Base-by-base conservation (phyloP, 2,113 vertebrate species). In the Aspiorhynchus laticeps region DNA sequence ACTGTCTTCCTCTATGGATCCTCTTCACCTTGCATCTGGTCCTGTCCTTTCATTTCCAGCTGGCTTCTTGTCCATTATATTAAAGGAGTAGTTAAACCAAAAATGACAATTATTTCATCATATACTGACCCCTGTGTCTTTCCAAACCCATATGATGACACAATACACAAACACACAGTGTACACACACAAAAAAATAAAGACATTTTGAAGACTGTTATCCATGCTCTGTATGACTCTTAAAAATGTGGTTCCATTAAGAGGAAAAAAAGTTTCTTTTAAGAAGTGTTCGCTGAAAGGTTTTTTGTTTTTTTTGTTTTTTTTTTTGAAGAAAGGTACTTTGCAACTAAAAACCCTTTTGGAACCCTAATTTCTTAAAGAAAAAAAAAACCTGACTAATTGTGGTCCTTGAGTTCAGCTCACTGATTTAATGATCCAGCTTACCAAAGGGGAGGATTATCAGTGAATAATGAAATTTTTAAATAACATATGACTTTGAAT, bases 21-120 rank as follows among this genome's bases (percentile, higher is more conserved):
- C 59, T 81, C 38, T 28, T 81, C 14, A 28, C 38, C 59, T 65
- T 43, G 59, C 38, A 81, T 81, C 59, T 43, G 14, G 79, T 28
- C 56, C 8, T 80, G 78, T 80, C 53, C 4, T 81, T 26, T 65
- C 2, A 61, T 65, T 65, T 81, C 12, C 36, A 28, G 24, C 38
- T 24, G 41, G 24, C 1, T 28, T 63, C 9, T 41, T 28, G 33
- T 43, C 21, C 56, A 81, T 38, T 38, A 17, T 12, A 19, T 81
- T 61, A 61, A 65, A 65, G 59, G 24, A 65, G 28, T 65, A 65
- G 10, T 81, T 28, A n/a, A 28, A 26, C 38, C 24, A 31, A 65
- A 43, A 81, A 63, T 46, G 14, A 28, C 24, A 63, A 5, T 19
- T 81, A 26, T 65, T 63, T 63, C 8, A 81, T 81, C 2, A 65